phyloP scores from a whole-genome alignment of 2,888 invertebrate genomes.

The Caenorhabditis sulstoni region DNA sequence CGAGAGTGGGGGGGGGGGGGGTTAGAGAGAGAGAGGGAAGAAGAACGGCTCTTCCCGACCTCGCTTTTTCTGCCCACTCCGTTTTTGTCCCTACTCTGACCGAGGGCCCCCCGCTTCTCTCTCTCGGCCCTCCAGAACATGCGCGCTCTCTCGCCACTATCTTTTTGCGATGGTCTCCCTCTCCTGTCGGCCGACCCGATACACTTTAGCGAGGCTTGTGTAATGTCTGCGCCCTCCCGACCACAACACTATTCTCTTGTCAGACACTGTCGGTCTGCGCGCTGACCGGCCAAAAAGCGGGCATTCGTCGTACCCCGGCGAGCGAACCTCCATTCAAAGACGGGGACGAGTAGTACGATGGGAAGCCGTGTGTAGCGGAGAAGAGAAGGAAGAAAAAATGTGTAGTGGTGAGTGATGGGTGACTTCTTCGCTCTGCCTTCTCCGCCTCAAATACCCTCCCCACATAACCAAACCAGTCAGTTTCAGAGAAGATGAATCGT shows the following conservation, averaged over 20 bases:
- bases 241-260: not conserved
- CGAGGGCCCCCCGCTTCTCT: not conserved
- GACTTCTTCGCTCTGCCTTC: not conserved
- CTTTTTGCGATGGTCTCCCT: not conserved
- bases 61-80: conserved; percentile 23
- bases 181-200: not conserved
- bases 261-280: conserved; percentile 34
- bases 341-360: conserved; percentile 41
- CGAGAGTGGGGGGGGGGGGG: too few relatives aligned
- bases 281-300: conserved; percentile 8
- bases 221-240: conserved; percentile 35
- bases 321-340: conserved; percentile 31
- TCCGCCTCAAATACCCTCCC: too few relatives aligned
- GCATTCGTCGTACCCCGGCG: conserved; percentile 16
- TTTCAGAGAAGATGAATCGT: conserved; percentile 44
- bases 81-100: not conserved
- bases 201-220: conserved; percentile 30
- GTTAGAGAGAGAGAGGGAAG: too few relatives aligned
- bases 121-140: conserved; percentile 11
- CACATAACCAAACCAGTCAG: not conserved
- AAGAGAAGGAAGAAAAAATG: conserved; percentile 34
- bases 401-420: conserved; percentile 44
- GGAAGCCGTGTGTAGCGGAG: conserved; percentile 32
- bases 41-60: conserved; percentile 19
- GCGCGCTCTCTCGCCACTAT: conserved; percentile 2